Conservation (phyloP, 2,113 vertebrate species). For the Gallinago jamesoni region DNA sequence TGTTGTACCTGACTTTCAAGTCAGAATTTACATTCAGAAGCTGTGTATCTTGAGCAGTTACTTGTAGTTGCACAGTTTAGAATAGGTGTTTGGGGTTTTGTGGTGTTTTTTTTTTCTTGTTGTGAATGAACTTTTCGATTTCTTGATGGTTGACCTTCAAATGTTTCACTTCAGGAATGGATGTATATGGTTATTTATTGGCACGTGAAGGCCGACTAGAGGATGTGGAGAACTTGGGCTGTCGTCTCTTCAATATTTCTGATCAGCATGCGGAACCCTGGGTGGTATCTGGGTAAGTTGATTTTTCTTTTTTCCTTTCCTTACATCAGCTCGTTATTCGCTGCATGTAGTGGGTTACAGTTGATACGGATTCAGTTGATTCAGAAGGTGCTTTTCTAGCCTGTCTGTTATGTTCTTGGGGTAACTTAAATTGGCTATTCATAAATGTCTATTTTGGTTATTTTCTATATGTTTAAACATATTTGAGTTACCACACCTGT, state of each 20-base stretch:
- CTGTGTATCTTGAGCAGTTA: background rate
- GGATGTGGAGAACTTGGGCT: slow-evolving; percentile 96
- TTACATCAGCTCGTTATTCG: background rate
- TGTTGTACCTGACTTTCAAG: background rate
- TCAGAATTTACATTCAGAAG: background rate
- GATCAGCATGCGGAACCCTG: slow-evolving; percentile 98
- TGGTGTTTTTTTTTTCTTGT: background rate
- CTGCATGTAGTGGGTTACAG: background rate
- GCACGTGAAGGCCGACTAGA: slow-evolving; percentile 94
- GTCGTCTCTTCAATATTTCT: slow-evolving; percentile 96
- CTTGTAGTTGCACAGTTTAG: background rate
- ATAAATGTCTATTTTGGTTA: background rate
- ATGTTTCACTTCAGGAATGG: slow-evolving; percentile 83
- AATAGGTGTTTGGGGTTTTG: background rate
- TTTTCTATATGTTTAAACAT: background rate
- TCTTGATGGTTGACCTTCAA: background rate
- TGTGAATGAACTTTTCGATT: background rate
- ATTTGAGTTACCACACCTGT: rapidly evolving
- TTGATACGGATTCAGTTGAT: background rate
- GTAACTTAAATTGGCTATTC: background rate
- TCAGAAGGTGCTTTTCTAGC: background rate
- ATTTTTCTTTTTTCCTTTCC: background rate
- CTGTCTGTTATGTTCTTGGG: background rate
- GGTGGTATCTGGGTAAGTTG: slow-evolving; percentile 93
- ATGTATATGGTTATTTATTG: slow-evolving; percentile 95